A percentile compares a stretch with the other conserved stretches of the same genome.
phyloP scores from a whole-genome alignment of 2,113 vertebrate genomes.

The Percina caprodes region DNA sequence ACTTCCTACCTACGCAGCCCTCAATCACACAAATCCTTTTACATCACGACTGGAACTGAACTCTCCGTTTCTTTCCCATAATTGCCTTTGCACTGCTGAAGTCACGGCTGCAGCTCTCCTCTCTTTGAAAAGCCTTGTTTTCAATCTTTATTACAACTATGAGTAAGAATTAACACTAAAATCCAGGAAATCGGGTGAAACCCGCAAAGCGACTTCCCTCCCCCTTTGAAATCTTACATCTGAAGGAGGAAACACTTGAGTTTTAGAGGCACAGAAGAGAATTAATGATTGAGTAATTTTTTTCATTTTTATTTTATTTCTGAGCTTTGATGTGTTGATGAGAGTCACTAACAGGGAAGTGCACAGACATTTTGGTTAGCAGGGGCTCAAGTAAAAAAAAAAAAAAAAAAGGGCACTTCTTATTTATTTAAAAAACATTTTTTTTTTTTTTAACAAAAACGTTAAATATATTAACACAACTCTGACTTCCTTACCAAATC shows the following conservation, averaged over 20 bases:
- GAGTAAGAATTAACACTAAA: conserved; percentile 35
- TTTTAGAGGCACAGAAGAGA: conserved; percentile 5
- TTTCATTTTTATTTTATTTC: background rate
- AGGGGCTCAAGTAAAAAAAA: too few species aligned
- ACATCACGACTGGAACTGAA: conserved; percentile 23
- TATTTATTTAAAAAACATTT: too few species aligned
- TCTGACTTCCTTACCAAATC: too few species aligned
- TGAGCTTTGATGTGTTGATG: background rate
- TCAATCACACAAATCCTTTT: conserved; percentile 31
- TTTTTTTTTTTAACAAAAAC: too few species aligned
- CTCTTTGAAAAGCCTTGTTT: conserved; percentile 18
- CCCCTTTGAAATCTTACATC: conserved; percentile 29
- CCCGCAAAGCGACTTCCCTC: background rate
- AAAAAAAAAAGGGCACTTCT: too few species aligned
- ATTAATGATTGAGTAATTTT: conserved; percentile 13
- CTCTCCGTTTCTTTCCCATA: conserved; percentile 41
- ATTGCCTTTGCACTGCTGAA: conserved; percentile 35
- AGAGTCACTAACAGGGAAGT: background rate
- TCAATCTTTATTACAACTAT: conserved; percentile 37
- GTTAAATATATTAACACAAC: too few species aligned
- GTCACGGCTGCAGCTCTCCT: conserved; percentile 16
- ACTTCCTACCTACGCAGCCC: conserved; percentile 5
- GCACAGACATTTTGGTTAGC: too few species aligned
- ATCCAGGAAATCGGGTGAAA: conserved; percentile 16
- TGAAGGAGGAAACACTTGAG: conserved; percentile 17